phyloP scores from a whole-genome alignment of 2,888 invertebrate species.

The Nephrocerus scutellatus region DNA sequence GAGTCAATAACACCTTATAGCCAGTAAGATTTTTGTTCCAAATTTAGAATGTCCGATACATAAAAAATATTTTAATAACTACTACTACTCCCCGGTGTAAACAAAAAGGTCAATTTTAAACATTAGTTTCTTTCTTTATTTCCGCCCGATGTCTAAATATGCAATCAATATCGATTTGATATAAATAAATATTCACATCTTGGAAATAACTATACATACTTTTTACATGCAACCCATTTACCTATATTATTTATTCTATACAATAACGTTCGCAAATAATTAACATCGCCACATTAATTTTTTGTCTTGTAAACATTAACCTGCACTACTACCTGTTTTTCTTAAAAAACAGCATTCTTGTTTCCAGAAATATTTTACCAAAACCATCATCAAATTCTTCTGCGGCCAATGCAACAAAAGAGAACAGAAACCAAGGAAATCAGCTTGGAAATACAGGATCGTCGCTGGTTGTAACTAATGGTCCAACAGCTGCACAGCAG shows the following conservation, averaged over 20 bases:
- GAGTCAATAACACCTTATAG: too few relatives aligned
- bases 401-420: slow-evolving; percentile 8
- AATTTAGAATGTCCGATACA: neutral
- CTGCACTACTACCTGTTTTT: slow-evolving; percentile 25
- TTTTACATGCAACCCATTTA: slow-evolving; percentile 2
- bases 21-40: neutral
- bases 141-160: too few relatives aligned
- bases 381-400: slow-evolving; percentile 32
- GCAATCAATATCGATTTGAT: too few relatives aligned
- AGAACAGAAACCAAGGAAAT: too few relatives aligned
- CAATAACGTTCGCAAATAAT: slow-evolving; percentile 22
- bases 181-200: neutral
- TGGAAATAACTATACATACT: too few relatives aligned
- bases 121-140: too few relatives aligned
- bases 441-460: too few relatives aligned
- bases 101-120: too few relatives aligned
- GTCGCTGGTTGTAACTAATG: too few relatives aligned
- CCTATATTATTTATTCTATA: slow-evolving; percentile 12
- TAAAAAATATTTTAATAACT: neutral
- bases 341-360: slow-evolving; percentile 33
- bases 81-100: too few relatives aligned
- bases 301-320: slow-evolving; percentile 27
- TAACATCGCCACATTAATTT: slow-evolving; percentile 28
- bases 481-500: slow-evolving; percentile 10
- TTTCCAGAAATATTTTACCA: slow-evolving; percentile 46